Evolutionary conservation across 2,113 vertebrate species (phyloP).

Genomic region (Progne subis): DNA sequence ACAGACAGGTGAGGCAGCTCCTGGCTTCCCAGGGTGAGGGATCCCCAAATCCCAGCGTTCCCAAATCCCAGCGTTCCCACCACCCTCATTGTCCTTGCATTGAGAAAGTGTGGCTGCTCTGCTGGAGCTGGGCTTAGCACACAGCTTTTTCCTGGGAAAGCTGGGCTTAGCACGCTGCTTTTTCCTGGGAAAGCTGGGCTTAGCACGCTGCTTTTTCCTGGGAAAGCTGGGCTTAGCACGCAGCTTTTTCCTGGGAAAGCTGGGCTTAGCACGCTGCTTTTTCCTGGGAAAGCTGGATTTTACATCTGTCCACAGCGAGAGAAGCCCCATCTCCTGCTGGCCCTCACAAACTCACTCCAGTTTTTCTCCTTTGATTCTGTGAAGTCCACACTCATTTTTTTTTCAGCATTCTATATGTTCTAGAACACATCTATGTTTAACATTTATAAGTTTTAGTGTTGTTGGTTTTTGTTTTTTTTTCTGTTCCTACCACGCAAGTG

Average conservation of each 20-base stretch:
- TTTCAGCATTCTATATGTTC: not conserved
- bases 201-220: too few relatives aligned
- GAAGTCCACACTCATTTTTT: not conserved
- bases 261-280: too few relatives aligned
- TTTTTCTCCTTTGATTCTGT: not conserved
- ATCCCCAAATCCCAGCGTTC: not conserved
- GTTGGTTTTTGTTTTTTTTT: not conserved
- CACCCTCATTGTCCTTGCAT: not conserved
- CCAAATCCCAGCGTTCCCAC: not conserved
- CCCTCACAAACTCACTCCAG: not conserved
- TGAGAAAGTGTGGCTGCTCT: fast-evolving
- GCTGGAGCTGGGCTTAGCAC: not conserved
- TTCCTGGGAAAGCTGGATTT: not conserved
- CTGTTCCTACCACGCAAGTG: not conserved
- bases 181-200: too few relatives aligned
- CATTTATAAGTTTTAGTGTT: not conserved
- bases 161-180: too few relatives aligned
- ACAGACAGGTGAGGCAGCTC: constrained; percentile 61
- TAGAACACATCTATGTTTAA: fast-evolving
- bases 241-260: not conserved
- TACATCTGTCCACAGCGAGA: fast-evolving
- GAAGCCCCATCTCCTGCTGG: not conserved
- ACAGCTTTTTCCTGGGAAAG: too few relatives aligned
- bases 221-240: too few relatives aligned
- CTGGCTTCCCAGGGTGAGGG: fast-evolving